These are phyloP conservation scores for Stercorarius parasiticus DNA, from an alignment of 2,113 vertebrate genomes.

Conservation along the genomic window DNA sequence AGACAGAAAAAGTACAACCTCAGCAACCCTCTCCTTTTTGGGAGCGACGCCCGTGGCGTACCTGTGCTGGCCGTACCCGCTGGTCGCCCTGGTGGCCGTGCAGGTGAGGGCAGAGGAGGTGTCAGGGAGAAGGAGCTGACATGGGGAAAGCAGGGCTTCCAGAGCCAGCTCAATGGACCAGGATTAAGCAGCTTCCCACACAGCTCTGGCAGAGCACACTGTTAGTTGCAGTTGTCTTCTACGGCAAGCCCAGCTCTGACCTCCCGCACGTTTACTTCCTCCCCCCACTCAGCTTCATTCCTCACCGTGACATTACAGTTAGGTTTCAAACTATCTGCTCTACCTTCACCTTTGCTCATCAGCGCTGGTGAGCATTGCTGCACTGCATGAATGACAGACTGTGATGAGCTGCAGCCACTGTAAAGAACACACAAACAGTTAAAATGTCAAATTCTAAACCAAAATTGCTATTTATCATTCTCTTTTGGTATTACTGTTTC, in stretches of 20 bases:
- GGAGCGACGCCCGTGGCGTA: fast-evolving
- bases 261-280: not conserved
- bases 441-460: not conserved
- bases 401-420: not conserved
- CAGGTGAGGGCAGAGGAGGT: not conserved
- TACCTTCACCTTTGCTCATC: not conserved
- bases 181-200: not conserved
- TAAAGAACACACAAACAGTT: not conserved
- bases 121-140: not conserved
- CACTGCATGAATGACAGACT: not conserved
- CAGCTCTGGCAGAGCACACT: not conserved
- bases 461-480: not conserved
- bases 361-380: not conserved
- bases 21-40: not conserved
- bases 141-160: not conserved
- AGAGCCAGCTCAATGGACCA: not conserved
- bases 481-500: not conserved
- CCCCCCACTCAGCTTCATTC: not conserved
- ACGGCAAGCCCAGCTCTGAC: not conserved
- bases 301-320: not conserved
- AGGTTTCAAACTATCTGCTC: not conserved
- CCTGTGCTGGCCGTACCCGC: too few species aligned
- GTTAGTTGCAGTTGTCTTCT: not conserved
- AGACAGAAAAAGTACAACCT: not conserved
- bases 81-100: not conserved